Evolutionary conservation across 2,113 vertebrate species (phyloP), one percentile per base, ranked within the genome.

Genomic region (Paramisgurnus dabryanus): DNA sequence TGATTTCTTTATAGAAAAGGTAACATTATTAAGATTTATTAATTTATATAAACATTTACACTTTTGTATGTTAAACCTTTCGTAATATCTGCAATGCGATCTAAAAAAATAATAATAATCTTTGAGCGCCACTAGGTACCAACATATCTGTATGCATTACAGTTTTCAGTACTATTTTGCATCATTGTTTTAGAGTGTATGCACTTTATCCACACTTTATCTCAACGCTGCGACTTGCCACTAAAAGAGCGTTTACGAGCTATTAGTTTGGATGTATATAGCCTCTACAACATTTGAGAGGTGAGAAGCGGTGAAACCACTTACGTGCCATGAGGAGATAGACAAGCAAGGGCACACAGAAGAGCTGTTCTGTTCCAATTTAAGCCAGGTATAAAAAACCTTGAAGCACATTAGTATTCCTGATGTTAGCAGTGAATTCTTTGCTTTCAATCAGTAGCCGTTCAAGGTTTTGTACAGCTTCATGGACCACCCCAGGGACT

Each of bases 391-490:
- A 64, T 68, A 75, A 74, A 81, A 80, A 69, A 70, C 6, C 40
- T 49, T 74, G 55, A 74, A 75, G 45, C 6, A 41, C 71, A 82
- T 85, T 82, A 72, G 80, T 85, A 85, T 85, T 85, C 80, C 71
- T 58, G 57, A 65, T 65, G 76, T 70, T 4, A 43, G 57, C 53
- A 67, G 27, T 11, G 60, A 76, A 71, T 76, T 64, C 47, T 66
- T 70, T 68, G 18, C 75, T 83, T 78, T 84, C 64, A 78, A 17
- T 63, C 69, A 60, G 63, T 70, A 73, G 8, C 41, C 66, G 65
- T 82, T 84, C 80, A 82, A 84, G 80, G 80, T 79, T 82, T 82
- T 79, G 41, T 75, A 79, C 76, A 84, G 45, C 58, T 68, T 82
- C 78, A 79, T 22, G 27, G 47, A 72, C 80, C 10, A 17, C 66